Evolutionary conservation across 2,797 vertebrate species (phyloP).

Genomic region (Melanotaenia boesemani): DNA sequence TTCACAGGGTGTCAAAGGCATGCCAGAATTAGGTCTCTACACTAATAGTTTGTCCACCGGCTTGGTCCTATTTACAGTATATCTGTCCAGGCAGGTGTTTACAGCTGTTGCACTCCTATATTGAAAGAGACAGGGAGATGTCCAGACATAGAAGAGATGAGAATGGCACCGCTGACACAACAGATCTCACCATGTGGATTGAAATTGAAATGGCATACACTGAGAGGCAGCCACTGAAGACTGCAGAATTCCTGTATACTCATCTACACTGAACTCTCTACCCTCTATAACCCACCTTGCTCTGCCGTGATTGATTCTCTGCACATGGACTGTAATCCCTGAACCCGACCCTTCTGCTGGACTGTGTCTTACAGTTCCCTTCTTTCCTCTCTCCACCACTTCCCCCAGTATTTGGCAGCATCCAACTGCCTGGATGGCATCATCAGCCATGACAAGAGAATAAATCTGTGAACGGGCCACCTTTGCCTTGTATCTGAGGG

Average conservation of each 20-base stretch:
- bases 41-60: conserved; percentile 50
- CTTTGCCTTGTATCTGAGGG: conserved; percentile 63
- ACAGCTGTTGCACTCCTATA: conserved; percentile 37
- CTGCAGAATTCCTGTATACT: conserved; percentile 37
- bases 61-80: conserved; percentile 47
- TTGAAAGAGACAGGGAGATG: conserved; percentile 35
- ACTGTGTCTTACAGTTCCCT: conserved; percentile 31
- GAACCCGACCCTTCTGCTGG: conserved; percentile 70
- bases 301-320: conserved; percentile 74
- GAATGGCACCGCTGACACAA: conserved; percentile 64
- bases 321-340: conserved; percentile 74
- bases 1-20: conserved; percentile 71
- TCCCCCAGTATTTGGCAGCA: conserved; percentile 59
- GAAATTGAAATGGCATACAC: conserved; percentile 69
- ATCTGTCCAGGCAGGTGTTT: conserved; percentile 54
- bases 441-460: conserved; percentile 81
- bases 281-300: conserved; percentile 49
- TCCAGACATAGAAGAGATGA: conserved; percentile 51
- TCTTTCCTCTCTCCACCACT: conserved; percentile 19
- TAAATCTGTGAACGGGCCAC: conserved; percentile 70
- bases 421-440: conserved; percentile 68
- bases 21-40: conserved; percentile 55
- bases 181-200: conserved; percentile 49
- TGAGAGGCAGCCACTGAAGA: conserved; percentile 63
- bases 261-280: conserved; percentile 31